Evolutionary conservation across 2,888 invertebrate species (phyloP), one percentile per base, ranked within the genome.

Genomic region (Chaetogeoica ovagalla): DNA sequence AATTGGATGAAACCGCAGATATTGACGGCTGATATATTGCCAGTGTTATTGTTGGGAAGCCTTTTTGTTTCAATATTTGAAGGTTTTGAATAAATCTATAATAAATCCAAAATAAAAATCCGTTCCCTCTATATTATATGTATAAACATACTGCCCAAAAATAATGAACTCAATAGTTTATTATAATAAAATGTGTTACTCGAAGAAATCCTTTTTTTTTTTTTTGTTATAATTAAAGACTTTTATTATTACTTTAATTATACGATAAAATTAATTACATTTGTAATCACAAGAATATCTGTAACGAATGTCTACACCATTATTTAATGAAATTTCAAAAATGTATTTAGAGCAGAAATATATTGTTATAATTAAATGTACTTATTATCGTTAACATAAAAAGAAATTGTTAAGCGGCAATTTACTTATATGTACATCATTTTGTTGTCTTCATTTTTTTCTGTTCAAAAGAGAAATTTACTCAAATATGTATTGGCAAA

Each of bases 261-360:
- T 6, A 19, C 9, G 30, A 21, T 59, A 66, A 11, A 75, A 4
- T 55, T 15, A 59, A 59, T 11, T 37, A 52, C 21, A 48, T 59
- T 59, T 68, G 68, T 59, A 48, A 30, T 68, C 13, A n/a, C 15
- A n/a, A 68, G 30, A 23, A 68, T 68, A 9, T 48, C 13, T 48
- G 15, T 68, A 48, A 76, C 59, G 19, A 19, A n/a, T 76, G 21
- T 43, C 13, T 59, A 5, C 13, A 66, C 48, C 48, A 48, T 43
- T 66, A 68, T 48, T 68, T 75, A 19, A 59, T 60, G 23, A 60
- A 23, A 13, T 48, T 13, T 59, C n/a, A 30, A 68, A 66, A n/a
- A 4, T 75, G 43, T 76, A 68, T 59, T 48, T 30, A 68, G 75
- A 68, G 57, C 66, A 68, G 57, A 76, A 59, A 59, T 59, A 59